phyloP scores from a whole-genome alignment of 2,888 invertebrate species.

The Melieria crassipennis region DNA sequence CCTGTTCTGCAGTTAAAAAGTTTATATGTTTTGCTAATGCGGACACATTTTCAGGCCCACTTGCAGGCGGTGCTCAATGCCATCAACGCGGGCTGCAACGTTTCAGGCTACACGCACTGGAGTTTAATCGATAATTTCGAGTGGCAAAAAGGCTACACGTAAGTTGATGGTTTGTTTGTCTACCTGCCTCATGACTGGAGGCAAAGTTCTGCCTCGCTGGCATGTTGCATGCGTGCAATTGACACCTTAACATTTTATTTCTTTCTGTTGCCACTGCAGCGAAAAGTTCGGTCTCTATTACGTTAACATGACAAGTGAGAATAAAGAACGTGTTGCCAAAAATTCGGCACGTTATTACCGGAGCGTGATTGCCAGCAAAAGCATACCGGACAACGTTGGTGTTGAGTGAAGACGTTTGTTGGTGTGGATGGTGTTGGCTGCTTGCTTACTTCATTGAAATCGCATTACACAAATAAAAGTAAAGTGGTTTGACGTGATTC shows the following conservation, averaged over 20 bases:
- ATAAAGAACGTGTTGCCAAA: conserved; percentile 72
- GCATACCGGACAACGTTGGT: conserved; percentile 31
- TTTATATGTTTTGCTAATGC: neutral
- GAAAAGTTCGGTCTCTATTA: conserved; percentile 75
- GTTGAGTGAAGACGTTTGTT: no score
- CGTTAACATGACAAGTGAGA: conserved; percentile 72
- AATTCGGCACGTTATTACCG: conserved; percentile 66
- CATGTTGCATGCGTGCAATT: conserved; percentile 30
- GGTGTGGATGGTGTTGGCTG: neutral
- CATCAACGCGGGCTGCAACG: conserved; percentile 53
- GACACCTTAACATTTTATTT: conserved; percentile 25
- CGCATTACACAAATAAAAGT: no score
- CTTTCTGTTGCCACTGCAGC: conserved; percentile 64
- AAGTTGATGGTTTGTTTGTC: conserved; percentile 35
- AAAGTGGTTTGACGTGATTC: no score
- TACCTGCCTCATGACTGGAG: neutral
- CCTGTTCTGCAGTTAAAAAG: neutral
- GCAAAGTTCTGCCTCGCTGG: neutral
- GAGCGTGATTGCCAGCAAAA: conserved; percentile 43
- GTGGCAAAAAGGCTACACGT: conserved; percentile 58
- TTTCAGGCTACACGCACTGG: conserved; percentile 54
- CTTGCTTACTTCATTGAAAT: neutral
- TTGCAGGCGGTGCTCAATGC: conserved; percentile 53
- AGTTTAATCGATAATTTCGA: conserved; percentile 60
- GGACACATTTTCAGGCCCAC: conserved; percentile 47